Evolutionary conservation across 2,888 invertebrate genomes (phyloP), one percentile per base, ranked within the genome.

Genomic region (Disparrhopalites patrizii): DNA sequence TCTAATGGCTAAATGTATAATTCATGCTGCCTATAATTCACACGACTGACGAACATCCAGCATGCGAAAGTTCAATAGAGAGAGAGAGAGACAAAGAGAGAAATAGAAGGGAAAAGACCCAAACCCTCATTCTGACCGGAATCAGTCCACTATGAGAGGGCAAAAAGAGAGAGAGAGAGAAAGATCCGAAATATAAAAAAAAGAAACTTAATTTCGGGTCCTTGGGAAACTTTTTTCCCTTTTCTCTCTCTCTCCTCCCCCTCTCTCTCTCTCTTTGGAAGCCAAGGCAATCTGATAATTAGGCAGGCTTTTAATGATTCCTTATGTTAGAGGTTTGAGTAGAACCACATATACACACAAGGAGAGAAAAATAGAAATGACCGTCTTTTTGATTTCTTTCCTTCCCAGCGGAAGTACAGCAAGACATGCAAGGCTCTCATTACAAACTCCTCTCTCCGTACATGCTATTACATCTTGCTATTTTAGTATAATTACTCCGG

Each of bases 221-320:
- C 65, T 67, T 69, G 61, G 66, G 63, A 69, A 69, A 69, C 57
- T 69, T 66, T 69, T 64, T 54, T 55, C 20, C 7, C 25, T 51
- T 18, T 52, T 62, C 13, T 40, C 18, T 20, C n/a, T n/a, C n/a
- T 15, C 23, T 23, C 28, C 25, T 51, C 51, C 23, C 20, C 10
- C 20, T 25, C 33, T 33, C 1, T 25, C 47, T 47, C 30, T 61
- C 47, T 61, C 28, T 43, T n/a, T 40, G 15, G 43, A 52, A 68
- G 66, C 62, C 61, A 68, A 68, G 65, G 71, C 68, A 69, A 74
- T 74, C 72, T 72, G 74, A 74, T 74, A 74, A 74, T 74, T 74
- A 74, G 71, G 69, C 71, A 74, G 67, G 73, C 72, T 74, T 74
- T 74, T 74, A 74, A 74, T 74, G 74, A 74, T 70, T 74, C 71